These are phyloP conservation scores for Macropis europaea DNA, from an alignment of 2,888 invertebrate genomes.

Conservation along the genomic window DNA sequence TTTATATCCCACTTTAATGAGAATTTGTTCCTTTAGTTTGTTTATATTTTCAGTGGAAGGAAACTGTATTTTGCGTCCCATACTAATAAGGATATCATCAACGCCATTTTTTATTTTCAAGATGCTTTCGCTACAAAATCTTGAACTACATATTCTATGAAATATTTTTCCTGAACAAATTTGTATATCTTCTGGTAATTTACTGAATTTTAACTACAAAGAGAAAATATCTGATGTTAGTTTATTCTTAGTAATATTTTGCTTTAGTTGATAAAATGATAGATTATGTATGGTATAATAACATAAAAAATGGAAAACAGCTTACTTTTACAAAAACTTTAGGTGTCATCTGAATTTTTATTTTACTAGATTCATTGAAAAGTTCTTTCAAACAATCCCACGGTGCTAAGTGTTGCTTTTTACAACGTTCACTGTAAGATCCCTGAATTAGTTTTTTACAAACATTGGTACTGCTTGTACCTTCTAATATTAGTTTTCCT, in stretches of 20 bases:
- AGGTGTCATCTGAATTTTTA: neutral
- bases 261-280: neutral
- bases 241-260: conserved; percentile 6
- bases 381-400: conserved; percentile 71
- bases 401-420: conserved; percentile 80
- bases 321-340: conserved; percentile 64
- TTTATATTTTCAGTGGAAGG: conserved; percentile 55
- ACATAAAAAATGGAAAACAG: neutral
- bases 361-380: neutral
- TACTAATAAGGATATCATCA: conserved; percentile 56
- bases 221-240: conserved; percentile 16
- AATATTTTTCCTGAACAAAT: conserved; percentile 81
- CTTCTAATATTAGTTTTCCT: conserved; percentile 81
- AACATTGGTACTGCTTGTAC: conserved; percentile 80
- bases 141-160: conserved; percentile 82
- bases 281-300: neutral
- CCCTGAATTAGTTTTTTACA: conserved; percentile 81
- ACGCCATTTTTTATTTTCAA: conserved; percentile 67
- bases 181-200: conserved; percentile 65
- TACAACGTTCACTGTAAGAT: conserved; percentile 83
- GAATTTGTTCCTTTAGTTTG: conserved; percentile 36
- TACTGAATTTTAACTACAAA: conserved; percentile 43
- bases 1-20: conserved; percentile 28
- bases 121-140: conserved; percentile 79
- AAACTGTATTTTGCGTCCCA: conserved; percentile 36